Base-by-base conservation (phyloP, 2,113 vertebrate species). In the Rallus limicola region DNA sequence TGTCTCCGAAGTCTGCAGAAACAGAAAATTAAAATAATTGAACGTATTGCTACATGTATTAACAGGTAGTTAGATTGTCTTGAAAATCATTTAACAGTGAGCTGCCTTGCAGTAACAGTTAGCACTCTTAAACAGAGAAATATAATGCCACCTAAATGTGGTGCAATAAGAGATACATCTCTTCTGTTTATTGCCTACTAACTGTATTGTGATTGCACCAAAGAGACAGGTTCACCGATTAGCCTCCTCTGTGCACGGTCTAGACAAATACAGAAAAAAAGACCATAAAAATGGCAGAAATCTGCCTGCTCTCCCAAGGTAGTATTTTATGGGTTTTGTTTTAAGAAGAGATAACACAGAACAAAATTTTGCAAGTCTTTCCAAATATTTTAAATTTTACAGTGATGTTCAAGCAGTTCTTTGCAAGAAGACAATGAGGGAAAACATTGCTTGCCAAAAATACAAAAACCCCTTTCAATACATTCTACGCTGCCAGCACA, bases 11-110 rank as follows among this genome's bases (percentile, higher is more conserved):
- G 70, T 83, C 59, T 63, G 31, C 29, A 83, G 90, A 76, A 96
- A 94, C 7, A 90, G 46, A 86, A 95, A 81, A 88, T 55, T 65
- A 88, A 95, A 90, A 90, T 86, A 93, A 87, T 44, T 90, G 16
- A 63, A 65, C n/a, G 42, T 67, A 86, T 17, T 92, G 48, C 56
- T 71, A 60, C 17, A 67, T 2, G 5, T 78, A 92, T 81, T 91
- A 91, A 84, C 71, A 93, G 59, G 60, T 69, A 72, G 50, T 46
- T 90, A 44, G 21, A 16, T 71, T 87, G 76, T 67, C 68, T 56
- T 88, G 42, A 69, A 92, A 92, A 88, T 74, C 33, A 38, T 86
- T 83, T 80, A 62, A 74, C 20, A 75, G 52, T 52, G n/a, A 86
- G 16, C 60, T 71, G 52, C 70, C 56, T 77, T 74, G 48, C 23